A percentile compares a stretch with the other conserved stretches of the same genome.
Conservation (phyloP, 2,888 invertebrate genomes). For the Andrena dorsata region DNA sequence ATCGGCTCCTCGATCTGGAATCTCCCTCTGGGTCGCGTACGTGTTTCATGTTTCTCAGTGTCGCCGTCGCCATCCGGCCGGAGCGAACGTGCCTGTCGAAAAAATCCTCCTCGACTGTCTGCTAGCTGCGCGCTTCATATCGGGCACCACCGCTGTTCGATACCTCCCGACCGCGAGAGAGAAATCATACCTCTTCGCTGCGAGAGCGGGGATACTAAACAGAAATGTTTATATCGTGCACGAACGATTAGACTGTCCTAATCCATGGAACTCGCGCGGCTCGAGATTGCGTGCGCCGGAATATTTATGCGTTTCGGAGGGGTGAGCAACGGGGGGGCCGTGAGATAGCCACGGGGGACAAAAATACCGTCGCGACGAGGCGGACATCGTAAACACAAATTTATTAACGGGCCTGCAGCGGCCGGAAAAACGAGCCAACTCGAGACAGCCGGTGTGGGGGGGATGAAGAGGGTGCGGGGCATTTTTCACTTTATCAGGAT, state of each 20-base stretch:
- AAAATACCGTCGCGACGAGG: constrained; percentile 65
- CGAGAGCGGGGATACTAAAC: background rate
- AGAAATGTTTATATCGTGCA: constrained; percentile 12
- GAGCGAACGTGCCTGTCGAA: background rate
- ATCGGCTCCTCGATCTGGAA: constrained; percentile 41
- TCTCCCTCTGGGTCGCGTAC: constrained; percentile 13
- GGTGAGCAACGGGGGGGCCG: constrained; percentile 16
- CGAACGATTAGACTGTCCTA: constrained; percentile 38
- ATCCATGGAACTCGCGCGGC: constrained; percentile 26
- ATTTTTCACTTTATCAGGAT: constrained; percentile 74
- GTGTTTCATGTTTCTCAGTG: constrained; percentile 31
- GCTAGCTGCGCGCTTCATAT: background rate
- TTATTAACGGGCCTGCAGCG: constrained; percentile 76
- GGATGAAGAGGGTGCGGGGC: background rate
- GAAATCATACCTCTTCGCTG: background rate
- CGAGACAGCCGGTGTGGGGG: constrained; percentile 15
- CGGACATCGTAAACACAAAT: constrained; percentile 79
- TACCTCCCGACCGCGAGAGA: background rate
- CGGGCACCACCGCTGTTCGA: background rate
- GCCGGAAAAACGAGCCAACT: constrained; percentile 54
- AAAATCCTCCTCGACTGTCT: background rate
- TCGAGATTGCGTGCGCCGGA: constrained; percentile 42
- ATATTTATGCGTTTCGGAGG: constrained; percentile 63
- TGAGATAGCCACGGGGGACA: constrained; percentile 45
- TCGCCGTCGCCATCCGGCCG: background rate